Conservation (phyloP, 2,113 vertebrate genomes). For the Pogona vitticeps region DNA sequence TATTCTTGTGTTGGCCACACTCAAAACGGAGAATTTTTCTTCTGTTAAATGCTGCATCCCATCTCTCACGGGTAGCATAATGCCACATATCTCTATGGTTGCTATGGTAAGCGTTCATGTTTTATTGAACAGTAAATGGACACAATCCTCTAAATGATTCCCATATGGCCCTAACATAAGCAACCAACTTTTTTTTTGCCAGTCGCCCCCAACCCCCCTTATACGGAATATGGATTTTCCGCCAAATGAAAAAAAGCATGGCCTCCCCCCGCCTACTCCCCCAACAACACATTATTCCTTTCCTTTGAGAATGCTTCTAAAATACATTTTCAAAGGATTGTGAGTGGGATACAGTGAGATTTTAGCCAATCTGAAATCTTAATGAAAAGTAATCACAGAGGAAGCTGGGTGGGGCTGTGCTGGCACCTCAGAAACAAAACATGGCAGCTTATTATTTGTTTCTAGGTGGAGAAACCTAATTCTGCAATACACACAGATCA, state of each 20-base stretch:
- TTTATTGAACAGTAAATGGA: constrained; percentile 72
- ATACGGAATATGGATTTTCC: constrained; percentile 26
- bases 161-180: constrained; percentile 42
- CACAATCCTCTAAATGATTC: constrained; percentile 61
- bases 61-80: constrained; percentile 39
- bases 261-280: not conserved
- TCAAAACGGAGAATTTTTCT: constrained; percentile 43
- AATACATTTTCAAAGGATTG: constrained; percentile 6
- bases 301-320: not conserved
- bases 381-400: not conserved
- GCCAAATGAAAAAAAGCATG: constrained; percentile 1
- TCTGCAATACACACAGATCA: not conserved
- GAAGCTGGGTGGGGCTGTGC: not conserved
- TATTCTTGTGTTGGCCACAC: constrained; percentile 41
- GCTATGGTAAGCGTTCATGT: constrained; percentile 73
- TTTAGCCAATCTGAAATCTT: not conserved
- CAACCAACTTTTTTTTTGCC: constrained; percentile 6
- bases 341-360: not conserved
- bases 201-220: constrained; percentile 6
- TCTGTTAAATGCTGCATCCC: constrained; percentile 52
- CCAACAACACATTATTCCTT: not conserved
- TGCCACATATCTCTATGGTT: constrained; percentile 53
- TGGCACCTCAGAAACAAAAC: not conserved
- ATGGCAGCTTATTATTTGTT: not conserved
- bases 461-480: not conserved